These are phyloP conservation scores for Montipora cactus DNA, from an alignment of 64 coral and sea anemone species.

Conservation along the genomic window DNA sequence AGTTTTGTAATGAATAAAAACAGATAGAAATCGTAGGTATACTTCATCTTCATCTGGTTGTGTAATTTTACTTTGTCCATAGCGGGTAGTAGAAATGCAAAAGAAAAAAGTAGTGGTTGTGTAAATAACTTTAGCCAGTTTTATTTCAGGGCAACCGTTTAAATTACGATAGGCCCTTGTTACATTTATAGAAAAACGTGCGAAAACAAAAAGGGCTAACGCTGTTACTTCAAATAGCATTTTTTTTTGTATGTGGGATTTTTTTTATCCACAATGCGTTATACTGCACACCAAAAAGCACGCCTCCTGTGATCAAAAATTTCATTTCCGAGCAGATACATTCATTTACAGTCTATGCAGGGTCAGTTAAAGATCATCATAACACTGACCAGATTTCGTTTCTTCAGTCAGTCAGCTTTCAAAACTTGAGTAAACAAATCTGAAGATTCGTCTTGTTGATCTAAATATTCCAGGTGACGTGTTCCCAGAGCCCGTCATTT, in stretches of 20 bases:
- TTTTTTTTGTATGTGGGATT: background rate
- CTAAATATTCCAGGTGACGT: conserved; percentile 38
- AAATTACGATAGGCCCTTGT: conserved; percentile 38
- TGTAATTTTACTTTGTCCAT: too few relatives aligned
- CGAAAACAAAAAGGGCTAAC: conserved; percentile 33
- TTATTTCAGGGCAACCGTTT: background rate
- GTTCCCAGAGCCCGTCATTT: conserved; percentile 57
- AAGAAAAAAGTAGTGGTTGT: background rate
- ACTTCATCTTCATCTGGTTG: too few relatives aligned
- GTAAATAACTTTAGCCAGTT: background rate
- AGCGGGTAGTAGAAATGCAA: background rate
- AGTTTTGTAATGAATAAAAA: too few relatives aligned
- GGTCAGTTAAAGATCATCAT: conserved; percentile 33
- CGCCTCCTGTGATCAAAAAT: background rate
- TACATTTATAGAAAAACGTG: conserved; percentile 54
- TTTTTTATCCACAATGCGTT: background rate
- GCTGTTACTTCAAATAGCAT: conserved; percentile 35
- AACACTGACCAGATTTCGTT: conserved; percentile 2
- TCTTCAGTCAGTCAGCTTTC: conserved; percentile 37
- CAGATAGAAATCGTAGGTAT: too few relatives aligned
- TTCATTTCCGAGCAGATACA: background rate
- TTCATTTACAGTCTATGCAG: background rate
- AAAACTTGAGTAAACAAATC: conserved; percentile 41
- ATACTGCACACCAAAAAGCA: background rate
- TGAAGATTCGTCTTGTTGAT: background rate